These are phyloP conservation scores for Helobdella robusta DNA, from an alignment of 2,888 invertebrate genomes.

Conservation along the genomic window DNA sequence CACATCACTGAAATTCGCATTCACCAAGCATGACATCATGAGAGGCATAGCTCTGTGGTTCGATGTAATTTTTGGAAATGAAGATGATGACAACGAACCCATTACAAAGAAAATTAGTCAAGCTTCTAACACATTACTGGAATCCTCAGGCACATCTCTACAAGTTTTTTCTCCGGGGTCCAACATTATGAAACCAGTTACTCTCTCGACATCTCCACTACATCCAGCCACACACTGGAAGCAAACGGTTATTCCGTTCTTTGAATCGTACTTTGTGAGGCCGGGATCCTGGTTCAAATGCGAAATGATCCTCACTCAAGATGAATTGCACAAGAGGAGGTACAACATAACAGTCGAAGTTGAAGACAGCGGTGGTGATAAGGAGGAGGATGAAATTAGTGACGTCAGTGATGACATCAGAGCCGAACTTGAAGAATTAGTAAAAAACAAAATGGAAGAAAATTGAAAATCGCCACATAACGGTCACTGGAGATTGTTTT, in stretches of 20 bases:
- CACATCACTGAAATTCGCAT: constrained; percentile 37
- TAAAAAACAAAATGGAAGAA: not conserved
- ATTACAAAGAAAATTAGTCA: not conserved
- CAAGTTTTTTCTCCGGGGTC: not conserved
- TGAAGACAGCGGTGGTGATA: constrained; percentile 25
- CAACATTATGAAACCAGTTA: not conserved
- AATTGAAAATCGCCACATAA: no score
- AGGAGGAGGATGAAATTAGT: not conserved
- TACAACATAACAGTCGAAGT: constrained; percentile 34
- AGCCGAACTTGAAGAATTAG: not conserved
- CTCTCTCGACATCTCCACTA: constrained; percentile 61
- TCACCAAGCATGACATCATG: constrained; percentile 37
- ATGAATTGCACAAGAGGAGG: constrained; percentile 29
- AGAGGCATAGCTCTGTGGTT: constrained; percentile 49
- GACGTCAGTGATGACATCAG: not conserved
- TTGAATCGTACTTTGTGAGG: constrained; percentile 62
- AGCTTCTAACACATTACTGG: not conserved
- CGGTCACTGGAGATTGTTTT: no score
- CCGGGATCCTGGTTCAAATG: constrained; percentile 53
- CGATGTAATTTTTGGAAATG: constrained; percentile 36
- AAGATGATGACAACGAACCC: not conserved
- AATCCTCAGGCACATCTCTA: not conserved
- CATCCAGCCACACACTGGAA: constrained; percentile 80
- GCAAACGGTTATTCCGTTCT: constrained; percentile 78
- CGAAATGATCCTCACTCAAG: constrained; percentile 38